Evolutionary conservation across 2,113 vertebrate genomes (phyloP).

Genomic region (Phodopus roborovskii): DNA sequence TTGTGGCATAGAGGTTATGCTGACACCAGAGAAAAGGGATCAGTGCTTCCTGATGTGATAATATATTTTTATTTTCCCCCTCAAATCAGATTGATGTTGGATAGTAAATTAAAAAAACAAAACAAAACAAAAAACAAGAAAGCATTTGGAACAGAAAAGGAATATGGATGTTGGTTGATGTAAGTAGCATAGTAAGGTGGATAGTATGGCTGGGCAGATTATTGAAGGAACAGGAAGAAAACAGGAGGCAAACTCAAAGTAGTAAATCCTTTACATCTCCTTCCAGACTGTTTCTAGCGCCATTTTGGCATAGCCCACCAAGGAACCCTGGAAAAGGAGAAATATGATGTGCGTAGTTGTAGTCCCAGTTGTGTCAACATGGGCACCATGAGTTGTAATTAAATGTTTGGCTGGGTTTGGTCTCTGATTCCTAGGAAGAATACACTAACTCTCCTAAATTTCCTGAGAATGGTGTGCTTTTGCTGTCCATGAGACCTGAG

Average conservation of each 20-base stretch:
- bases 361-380: background rate
- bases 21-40: background rate
- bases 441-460: constrained; percentile 44
- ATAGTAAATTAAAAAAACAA: background rate
- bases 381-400: background rate
- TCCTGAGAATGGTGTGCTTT: background rate
- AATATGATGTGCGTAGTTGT: background rate
- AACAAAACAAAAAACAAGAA: background rate
- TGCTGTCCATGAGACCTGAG: constrained; percentile 1
- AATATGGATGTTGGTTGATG: background rate
- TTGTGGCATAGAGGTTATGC: background rate
- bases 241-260: background rate
- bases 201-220: background rate
- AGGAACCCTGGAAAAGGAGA: constrained; percentile 1
- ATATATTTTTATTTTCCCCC: background rate
- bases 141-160: background rate
- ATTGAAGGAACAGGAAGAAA: background rate
- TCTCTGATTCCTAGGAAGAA: background rate
- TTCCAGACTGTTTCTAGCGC: background rate
- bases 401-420: background rate
- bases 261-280: background rate
- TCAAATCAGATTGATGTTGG: background rate
- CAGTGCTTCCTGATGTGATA: background rate
- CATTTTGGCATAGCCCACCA: background rate
- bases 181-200: background rate